phyloP scores from a whole-genome alignment of 2,113 vertebrate genomes.

The Gracilinanus agilis region DNA sequence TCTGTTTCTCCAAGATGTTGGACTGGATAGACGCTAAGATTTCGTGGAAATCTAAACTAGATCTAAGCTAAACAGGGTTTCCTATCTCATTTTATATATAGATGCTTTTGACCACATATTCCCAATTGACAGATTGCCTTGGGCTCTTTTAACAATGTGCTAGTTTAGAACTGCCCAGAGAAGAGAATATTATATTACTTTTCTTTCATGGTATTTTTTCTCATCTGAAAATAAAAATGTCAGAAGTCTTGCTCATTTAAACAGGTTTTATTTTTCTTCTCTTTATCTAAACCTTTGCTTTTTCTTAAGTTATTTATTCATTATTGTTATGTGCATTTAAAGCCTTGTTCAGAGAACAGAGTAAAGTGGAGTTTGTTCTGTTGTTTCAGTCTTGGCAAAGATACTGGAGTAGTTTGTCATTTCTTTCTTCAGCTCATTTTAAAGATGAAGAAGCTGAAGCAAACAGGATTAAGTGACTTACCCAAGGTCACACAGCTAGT shows the following conservation, averaged over 20 bases:
- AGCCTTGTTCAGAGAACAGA: neutral
- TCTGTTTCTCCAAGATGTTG: no score
- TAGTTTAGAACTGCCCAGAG: slow-evolving; percentile 23
- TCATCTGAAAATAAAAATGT: slow-evolving; percentile 50
- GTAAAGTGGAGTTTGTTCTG: slow-evolving; percentile 16
- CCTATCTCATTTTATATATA: neutral
- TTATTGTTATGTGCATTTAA: neutral
- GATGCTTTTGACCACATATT: neutral
- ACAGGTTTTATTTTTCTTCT: neutral
- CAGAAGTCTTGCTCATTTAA: slow-evolving; percentile 22
- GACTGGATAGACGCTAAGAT: no score
- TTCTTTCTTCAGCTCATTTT: neutral
- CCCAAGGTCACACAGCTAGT: neutral
- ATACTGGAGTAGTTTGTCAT: neutral
- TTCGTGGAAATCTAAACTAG: no score
- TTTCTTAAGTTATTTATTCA: neutral
- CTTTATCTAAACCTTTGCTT: slow-evolving; percentile 29
- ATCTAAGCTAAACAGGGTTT: neutral
- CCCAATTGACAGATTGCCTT: neutral
- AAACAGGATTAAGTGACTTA: neutral
- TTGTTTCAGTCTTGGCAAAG: neutral
- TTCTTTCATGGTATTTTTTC: slow-evolving; percentile 31
- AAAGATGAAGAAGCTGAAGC: slow-evolving; percentile 12
- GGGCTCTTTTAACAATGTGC: slow-evolving; percentile 31
- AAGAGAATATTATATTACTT: slow-evolving; percentile 38